Evolutionary conservation across 2,888 invertebrate genomes (phyloP), one percentile per base, ranked within the genome.

Genomic region (Incurvaria masculella): DNA sequence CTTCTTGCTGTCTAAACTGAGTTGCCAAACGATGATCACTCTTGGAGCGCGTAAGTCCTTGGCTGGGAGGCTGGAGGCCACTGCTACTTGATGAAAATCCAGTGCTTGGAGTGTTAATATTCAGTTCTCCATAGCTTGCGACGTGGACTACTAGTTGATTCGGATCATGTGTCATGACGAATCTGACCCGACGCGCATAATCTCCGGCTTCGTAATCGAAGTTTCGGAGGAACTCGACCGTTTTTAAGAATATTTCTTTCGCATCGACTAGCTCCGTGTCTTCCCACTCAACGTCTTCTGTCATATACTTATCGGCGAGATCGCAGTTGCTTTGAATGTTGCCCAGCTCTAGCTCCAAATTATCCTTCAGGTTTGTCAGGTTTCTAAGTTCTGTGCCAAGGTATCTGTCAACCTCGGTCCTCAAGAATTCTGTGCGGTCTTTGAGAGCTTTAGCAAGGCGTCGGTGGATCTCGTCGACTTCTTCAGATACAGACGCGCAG

Each of bases 241-340:
- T 97, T 69, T 94, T 94, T 19, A 95, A 79, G 79, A 97, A 97
- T 54, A 96, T 94, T 73, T 96, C 95, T 75, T 97, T 97, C 49
- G 95, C 91, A 63, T 95, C 94, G 81, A 96, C 92, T 55, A 95
- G 80, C 66, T 94, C 94, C 54, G 91, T 89, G 61, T 95, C 93
- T 59, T 96, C 94, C 89, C 95, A 94, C 60, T 93, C 89, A 39
- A 93, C 89, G 53, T 87, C 88, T 57, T 92, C 91, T 62, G 87
- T 91, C 82, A 95, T 93, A 65, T 94, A 91, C 68, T 94, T 94
- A 70, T 97, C 97, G 45, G 94, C 94, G 63, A 96, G 81, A 69
- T 97, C 97, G 76, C 97, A 97, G 72, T 97, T 98, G 66, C 96
- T 95, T 64, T 89, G 86, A 61, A 98, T 94, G 73, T 97, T 98